phyloP scores from a whole-genome alignment of 1,140 invertebrate genomes.

The Ceratosolen solmsi region DNA sequence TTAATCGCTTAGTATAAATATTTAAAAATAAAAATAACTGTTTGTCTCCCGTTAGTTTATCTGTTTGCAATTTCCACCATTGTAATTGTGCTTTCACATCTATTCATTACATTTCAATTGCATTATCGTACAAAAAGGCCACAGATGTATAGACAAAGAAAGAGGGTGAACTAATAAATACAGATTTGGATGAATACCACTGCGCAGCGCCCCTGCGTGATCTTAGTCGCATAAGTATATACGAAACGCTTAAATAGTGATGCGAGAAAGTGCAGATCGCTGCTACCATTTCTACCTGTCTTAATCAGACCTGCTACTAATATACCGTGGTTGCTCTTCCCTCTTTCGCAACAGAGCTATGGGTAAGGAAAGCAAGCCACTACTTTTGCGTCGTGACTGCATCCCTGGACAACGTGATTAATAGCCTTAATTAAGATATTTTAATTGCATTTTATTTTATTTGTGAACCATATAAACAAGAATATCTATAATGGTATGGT shows the following conservation, averaged over 20 bases:
- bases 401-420: slow-evolving; percentile 70
- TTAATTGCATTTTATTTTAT: slow-evolving; percentile 73
- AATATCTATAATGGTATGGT: not conserved
- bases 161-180: slow-evolving; percentile 2
- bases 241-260: slow-evolving; percentile 26
- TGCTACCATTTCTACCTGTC: slow-evolving; percentile 66
- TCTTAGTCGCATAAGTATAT: not conserved
- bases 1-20: too few relatives aligned
- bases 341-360: not conserved
- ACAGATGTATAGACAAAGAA: too few relatives aligned
- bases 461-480: slow-evolving; percentile 46
- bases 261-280: slow-evolving; percentile 64
- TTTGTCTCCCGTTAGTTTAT: too few relatives aligned
- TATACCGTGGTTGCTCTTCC: not conserved
- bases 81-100: too few relatives aligned
- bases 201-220: too few relatives aligned
- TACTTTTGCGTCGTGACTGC: slow-evolving; percentile 53
- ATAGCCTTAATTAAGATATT: slow-evolving; percentile 74
- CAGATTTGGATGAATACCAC: not conserved
- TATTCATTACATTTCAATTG: too few relatives aligned
- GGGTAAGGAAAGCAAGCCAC: slow-evolving; percentile 57
- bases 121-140: too few relatives aligned
- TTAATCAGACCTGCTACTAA: slow-evolving; percentile 49
- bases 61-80: too few relatives aligned
- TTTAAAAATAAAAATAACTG: too few relatives aligned